Percentiles rank a stretch among this genome's conserved stretches.
phyloP scores from a whole-genome alignment of 1,140 invertebrate genomes.

The Colletes latitarsis region DNA sequence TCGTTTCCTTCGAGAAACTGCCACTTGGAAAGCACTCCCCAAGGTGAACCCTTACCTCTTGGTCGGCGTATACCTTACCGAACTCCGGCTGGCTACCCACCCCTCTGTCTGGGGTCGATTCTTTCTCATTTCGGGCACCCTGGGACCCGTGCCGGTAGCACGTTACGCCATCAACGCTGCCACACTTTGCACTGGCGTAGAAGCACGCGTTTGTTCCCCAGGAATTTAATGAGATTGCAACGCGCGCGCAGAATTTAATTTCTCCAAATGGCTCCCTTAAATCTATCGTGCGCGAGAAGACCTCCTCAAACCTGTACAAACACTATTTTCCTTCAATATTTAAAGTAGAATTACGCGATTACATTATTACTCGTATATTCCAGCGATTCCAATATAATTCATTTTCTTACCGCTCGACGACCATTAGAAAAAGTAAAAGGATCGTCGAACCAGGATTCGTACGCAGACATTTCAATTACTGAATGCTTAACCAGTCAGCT shows the following conservation, averaged over 20 bases:
- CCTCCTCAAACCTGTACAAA: background rate
- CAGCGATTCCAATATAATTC: too few relatives aligned
- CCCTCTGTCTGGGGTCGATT: constrained; percentile 54
- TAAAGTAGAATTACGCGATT: background rate
- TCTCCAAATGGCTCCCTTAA: constrained; percentile 27
- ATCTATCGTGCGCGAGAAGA: constrained; percentile 6
- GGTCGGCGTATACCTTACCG: constrained; percentile 57
- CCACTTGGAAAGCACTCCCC: constrained; percentile 57
- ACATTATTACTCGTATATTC: background rate
- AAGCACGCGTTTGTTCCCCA: constrained; percentile 27
- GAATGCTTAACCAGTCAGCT: too few relatives aligned
- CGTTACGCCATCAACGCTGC: constrained; percentile 51
- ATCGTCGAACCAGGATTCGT: too few relatives aligned
- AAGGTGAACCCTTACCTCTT: constrained; percentile 54
- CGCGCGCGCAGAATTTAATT: constrained; percentile 39
- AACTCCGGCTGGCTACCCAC: constrained; percentile 27
- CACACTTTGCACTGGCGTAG: constrained; percentile 43
- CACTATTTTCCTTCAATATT: background rate
- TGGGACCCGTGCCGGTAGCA: constrained; percentile 56
- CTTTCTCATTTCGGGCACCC: constrained; percentile 62
- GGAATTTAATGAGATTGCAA: constrained; percentile 42
- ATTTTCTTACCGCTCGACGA: too few relatives aligned
- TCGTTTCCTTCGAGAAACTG: constrained; percentile 55
- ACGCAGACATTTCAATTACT: too few relatives aligned
- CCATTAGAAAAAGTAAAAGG: too few relatives aligned